Evolutionary conservation across 1,140 invertebrate genomes (phyloP).

Genomic region (Bombus sibiricus): DNA sequence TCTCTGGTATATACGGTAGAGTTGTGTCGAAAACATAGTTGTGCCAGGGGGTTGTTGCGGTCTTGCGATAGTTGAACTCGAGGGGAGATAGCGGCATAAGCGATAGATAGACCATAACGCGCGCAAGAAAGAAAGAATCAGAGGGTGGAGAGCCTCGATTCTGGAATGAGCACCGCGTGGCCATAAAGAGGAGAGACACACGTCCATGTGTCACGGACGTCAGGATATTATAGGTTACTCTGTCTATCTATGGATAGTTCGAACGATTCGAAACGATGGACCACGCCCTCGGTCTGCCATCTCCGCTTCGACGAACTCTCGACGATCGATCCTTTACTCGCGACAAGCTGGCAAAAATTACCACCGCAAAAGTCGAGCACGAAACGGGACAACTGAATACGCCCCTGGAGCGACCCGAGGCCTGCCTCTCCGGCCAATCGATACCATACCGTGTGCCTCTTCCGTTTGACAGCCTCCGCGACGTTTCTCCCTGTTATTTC

Average conservation of each 20-base stretch:
- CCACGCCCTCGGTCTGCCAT: conserved; percentile 64
- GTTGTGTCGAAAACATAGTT: neutral
- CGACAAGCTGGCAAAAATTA: conserved; percentile 64
- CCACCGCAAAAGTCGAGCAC: conserved; percentile 55
- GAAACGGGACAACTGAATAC: conserved; percentile 61
- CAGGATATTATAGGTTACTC: conserved; percentile 35
- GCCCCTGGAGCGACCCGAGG: conserved; percentile 63
- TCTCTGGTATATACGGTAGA: neutral
- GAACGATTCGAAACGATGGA: conserved; percentile 58
- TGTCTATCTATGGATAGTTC: conserved; percentile 34
- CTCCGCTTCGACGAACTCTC: conserved; percentile 50
- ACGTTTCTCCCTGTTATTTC: conserved; percentile 51
- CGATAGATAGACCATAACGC: neutral
- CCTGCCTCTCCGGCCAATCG: conserved; percentile 59
- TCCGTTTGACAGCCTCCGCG: conserved; percentile 66
- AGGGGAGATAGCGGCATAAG: conserved; percentile 17
- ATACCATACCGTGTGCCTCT: conserved; percentile 56
- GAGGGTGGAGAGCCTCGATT: neutral
- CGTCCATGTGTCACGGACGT: conserved; percentile 35
- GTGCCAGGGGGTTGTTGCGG: conserved; percentile 16
- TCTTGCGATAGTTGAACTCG: conserved; percentile 22
- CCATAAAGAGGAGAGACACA: conserved; percentile 21
- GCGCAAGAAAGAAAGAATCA: neutral
- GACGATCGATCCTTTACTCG: conserved; percentile 63
- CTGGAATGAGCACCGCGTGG: conserved; percentile 4